Conservation (phyloP, 2,888 invertebrate genomes). For the Cephus sareptanus region DNA sequence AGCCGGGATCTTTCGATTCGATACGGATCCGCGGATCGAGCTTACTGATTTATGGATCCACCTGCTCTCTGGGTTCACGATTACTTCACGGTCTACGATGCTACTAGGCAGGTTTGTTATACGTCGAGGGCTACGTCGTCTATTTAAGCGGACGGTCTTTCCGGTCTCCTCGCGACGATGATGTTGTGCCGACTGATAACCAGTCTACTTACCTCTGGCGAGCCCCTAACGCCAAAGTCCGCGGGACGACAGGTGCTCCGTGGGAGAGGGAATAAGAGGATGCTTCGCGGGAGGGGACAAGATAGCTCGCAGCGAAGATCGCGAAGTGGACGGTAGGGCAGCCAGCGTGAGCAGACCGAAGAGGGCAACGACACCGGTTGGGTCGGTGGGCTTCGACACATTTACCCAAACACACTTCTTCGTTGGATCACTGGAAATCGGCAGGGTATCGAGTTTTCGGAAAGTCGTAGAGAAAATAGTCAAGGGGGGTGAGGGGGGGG, state of each 20-base stretch:
- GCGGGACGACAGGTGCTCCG: conserved; percentile 57
- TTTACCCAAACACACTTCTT: conserved; percentile 50
- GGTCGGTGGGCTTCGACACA: conserved; percentile 46
- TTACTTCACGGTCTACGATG: no score
- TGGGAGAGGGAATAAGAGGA: conserved; percentile 54
- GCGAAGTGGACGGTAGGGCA: conserved; percentile 30
- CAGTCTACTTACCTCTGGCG: conserved; percentile 62
- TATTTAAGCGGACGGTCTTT: not conserved
- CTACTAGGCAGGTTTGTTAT: rapidly evolving
- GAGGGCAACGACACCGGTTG: conserved; percentile 62
- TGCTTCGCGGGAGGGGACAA: conserved; percentile 44
- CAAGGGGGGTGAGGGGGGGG: no score
- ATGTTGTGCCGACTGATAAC: conserved; percentile 65
- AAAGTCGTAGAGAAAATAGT: not conserved
- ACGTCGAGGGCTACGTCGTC: no score
- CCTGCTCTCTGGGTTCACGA: no score
- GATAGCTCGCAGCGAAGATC: conserved; percentile 28
- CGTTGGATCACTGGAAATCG: conserved; percentile 15
- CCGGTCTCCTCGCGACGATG: conserved; percentile 59
- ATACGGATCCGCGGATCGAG: no score
- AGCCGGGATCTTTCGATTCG: no score
- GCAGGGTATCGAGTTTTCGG: not conserved
- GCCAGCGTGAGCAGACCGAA: conserved; percentile 45
- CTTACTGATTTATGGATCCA: no score
- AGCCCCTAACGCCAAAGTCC: conserved; percentile 54